Percentiles rank a stretch among this genome's conserved stretches.
These are phyloP conservation scores for Eudyptes chrysolophus DNA, from an alignment of 2,113 vertebrate genomes.

Conservation along the genomic window DNA sequence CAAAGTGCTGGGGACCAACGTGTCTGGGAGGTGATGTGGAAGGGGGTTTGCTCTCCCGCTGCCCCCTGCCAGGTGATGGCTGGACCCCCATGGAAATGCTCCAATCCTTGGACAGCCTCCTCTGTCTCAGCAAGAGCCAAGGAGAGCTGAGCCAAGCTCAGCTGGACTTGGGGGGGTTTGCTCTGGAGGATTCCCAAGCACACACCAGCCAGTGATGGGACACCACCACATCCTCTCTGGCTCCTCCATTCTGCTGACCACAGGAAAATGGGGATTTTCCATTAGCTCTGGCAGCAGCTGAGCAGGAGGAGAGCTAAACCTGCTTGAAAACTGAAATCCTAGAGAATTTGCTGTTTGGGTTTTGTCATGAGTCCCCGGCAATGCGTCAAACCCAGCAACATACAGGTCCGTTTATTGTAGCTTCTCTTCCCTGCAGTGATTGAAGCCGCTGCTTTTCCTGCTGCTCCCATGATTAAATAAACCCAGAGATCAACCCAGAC, in stretches of 20 bases:
- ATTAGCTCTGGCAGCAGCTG: background rate
- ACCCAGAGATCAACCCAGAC: background rate
- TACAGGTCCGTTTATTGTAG: background rate
- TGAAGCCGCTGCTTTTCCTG: background rate
- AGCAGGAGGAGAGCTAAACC: background rate
- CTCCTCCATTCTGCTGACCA: background rate
- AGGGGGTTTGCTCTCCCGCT: no score
- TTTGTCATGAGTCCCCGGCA: background rate
- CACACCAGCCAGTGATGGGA: background rate
- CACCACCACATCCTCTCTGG: background rate
- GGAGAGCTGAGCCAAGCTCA: background rate
- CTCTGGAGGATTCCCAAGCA: background rate
- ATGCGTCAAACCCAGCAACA: background rate
- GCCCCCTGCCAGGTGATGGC: background rate
- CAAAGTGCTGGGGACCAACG: background rate
- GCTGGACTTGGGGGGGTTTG: fast-evolving
- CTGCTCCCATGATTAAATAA: background rate
- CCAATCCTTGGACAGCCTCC: background rate
- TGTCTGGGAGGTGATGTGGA: background rate
- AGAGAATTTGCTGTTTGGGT: background rate
- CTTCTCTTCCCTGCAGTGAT: background rate
- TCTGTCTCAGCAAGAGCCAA: background rate
- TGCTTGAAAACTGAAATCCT: background rate
- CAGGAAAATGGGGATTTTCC: background rate
- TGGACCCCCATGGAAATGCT: background rate